Evolutionary conservation across 2,888 invertebrate species (phyloP), one percentile per base, ranked within the genome.

Genomic region (Drosophila testacea): DNA sequence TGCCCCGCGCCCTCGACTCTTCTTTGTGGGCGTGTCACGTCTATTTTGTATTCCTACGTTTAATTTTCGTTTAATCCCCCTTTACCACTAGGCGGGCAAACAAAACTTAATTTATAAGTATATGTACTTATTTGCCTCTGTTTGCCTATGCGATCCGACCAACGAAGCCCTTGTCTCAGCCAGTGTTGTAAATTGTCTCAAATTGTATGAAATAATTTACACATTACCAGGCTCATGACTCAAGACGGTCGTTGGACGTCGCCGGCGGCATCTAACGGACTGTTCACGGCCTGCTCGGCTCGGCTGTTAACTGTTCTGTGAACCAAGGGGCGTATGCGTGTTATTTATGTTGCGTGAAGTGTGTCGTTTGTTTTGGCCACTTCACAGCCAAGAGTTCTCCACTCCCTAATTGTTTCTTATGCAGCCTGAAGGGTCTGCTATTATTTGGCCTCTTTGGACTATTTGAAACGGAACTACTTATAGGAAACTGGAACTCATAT

Each of bases 121-220:
- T 50, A 22, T 34, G 30, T 47, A 86, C 88, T 81, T 74, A 78
- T 41, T 60, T 50, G 56, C 57, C 81, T 71, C 52, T 77, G 81
- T 80, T 66, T 76, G 85, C 64, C 82, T 64, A 71, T 56, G 60
- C 71, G 68, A 57, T 47, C 59, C 55, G 55, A 56, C 64, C 60
- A 52, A 52, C 57, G 66, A 69, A 70, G 81, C 72, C 72, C 69
- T 75, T 73, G 60, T 61, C 63, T 57, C 46, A 50, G 69, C 59
- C 76, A 61, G 62, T 71, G 79, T 73, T 90, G 88, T 88, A 90
- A 90, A 90, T 90, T 85, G 86, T 82, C 80, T 80, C 73, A 89
- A 87, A 90, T 90, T 89, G 80, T 77, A 77, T 59, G 79, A 90
- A 77, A 89, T 83, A 90, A 90, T 90, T 90, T 90, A 86, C 84